Conservation (phyloP, 2,797 vertebrate species). For the Pseudomugil gertrudae region DNA sequence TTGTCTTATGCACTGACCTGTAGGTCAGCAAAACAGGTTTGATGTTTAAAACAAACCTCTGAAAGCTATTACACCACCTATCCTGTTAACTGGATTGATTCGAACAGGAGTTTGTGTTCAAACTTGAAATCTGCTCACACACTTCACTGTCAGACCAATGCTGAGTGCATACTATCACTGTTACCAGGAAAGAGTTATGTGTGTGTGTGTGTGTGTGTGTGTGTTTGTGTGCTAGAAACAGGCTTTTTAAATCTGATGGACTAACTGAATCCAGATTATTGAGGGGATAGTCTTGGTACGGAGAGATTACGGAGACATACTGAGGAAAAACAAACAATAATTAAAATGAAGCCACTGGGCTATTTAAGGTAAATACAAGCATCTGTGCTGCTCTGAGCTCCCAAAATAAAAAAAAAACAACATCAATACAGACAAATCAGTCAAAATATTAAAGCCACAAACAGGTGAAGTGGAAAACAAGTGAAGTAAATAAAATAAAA, state of each 20-base stretch:
- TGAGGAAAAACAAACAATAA: no score
- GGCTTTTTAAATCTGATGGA: no score
- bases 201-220: no score
- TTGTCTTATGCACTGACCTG: not conserved
- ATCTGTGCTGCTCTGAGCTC: not conserved
- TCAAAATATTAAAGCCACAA: not conserved
- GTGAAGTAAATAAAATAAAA: not conserved
- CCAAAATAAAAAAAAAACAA: not conserved
- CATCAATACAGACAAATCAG: not conserved
- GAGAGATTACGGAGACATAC: no score
- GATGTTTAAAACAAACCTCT: not conserved
- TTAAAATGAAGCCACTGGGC: no score
- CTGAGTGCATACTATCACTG: not conserved
- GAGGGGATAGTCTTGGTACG: no score
- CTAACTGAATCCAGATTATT: no score
- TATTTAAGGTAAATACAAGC: not conserved
- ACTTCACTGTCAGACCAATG: not conserved
- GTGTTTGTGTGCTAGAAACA: no score
- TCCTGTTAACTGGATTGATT: not conserved
- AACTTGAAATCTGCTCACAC: no score
- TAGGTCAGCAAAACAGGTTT: slow-evolving; percentile 7
- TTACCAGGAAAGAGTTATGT: no score
- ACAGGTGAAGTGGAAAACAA: not conserved
- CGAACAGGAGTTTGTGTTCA: not conserved
- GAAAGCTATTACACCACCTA: not conserved